phyloP scores from a whole-genome alignment of 2,888 invertebrate species.

The Bombylius discolor region DNA sequence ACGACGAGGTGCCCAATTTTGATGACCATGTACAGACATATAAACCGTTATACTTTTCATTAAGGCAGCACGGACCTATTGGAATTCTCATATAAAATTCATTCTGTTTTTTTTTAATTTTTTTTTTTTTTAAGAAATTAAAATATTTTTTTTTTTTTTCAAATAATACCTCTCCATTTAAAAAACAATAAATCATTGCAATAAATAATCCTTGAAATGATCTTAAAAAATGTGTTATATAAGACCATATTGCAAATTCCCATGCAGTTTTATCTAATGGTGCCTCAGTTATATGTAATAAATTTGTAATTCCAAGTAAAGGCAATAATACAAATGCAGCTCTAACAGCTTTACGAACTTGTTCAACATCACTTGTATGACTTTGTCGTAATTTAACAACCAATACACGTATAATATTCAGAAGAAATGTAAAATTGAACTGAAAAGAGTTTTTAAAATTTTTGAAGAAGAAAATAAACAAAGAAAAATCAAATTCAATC shows the following conservation, averaged over 20 bases:
- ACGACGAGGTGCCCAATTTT: conserved; percentile 33
- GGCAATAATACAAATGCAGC: conserved; percentile 69
- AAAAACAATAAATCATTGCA: conserved; percentile 66
- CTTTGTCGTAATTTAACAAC: conserved; percentile 61
- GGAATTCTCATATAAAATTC: not conserved
- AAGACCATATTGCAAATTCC: conserved; percentile 68
- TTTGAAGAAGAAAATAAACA: not conserved
- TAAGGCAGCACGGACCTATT: conserved; percentile 37
- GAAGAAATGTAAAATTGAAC: conserved; percentile 64
- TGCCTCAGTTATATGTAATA: conserved; percentile 57
- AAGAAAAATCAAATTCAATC: not conserved
- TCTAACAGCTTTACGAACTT: conserved; percentile 65
- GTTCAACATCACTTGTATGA: conserved; percentile 59
- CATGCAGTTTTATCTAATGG: conserved; percentile 51
- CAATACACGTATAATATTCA: conserved; percentile 67
- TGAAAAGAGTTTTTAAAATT: conserved; percentile 31
- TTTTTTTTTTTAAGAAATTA: not conserved
- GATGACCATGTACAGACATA: conserved; percentile 35
- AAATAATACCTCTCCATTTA: conserved; percentile 61
- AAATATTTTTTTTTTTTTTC: too few relatives aligned
- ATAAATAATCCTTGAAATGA: conserved; percentile 77
- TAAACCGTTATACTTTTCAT: conserved; percentile 37
- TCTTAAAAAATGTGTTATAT: conserved; percentile 62
- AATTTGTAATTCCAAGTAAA: conserved; percentile 66
- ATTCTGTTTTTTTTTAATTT: not conserved